Percentiles rank a stretch among this genome's conserved stretches.
These are phyloP conservation scores for Cassiopea andromeda DNA, from an alignment of 30 jellyfish, hydroid and myxozoan species.

Conservation along the genomic window DNA sequence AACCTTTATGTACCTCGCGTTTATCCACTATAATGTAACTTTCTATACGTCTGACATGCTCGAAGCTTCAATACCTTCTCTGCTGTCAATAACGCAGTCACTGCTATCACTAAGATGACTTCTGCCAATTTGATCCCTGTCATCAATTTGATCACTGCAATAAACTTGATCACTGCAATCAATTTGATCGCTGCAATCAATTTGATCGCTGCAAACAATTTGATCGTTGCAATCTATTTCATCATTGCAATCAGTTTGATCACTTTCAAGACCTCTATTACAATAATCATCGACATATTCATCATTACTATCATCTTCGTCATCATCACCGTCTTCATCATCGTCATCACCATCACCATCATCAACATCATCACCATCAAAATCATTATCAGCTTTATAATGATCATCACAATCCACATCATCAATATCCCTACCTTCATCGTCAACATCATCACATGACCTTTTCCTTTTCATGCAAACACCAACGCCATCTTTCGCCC, in stretches of 20 bases:
- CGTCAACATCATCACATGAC: slow-evolving; percentile 13
- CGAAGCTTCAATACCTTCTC: neutral
- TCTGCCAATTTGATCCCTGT: too few species aligned
- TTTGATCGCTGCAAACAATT: too few species aligned
- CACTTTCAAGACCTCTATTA: neutral
- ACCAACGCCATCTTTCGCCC: slow-evolving; percentile 16
- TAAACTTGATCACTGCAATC: too few species aligned
- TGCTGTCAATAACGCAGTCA: neutral
- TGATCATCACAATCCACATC: slow-evolving; percentile 16
- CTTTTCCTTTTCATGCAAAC: slow-evolving; percentile 58
- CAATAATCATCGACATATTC: neutral
- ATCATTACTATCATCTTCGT: neutral
- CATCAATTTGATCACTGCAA: too few species aligned
- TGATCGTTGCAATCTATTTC: neutral
- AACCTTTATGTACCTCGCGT: too few species aligned
- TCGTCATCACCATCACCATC: neutral
- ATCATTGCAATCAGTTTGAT: neutral
- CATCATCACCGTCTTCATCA: slow-evolving; percentile 3
- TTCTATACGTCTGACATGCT: neutral
- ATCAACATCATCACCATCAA: neutral
- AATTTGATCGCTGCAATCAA: too few species aligned
- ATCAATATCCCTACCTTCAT: slow-evolving; percentile 23
- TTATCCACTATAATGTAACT: too few species aligned
- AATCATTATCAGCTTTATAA: neutral
- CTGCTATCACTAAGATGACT: too few species aligned